Evolutionary conservation across 1,140 invertebrate genomes (phyloP).

Genomic region (Atopsyche davidsoni): DNA sequence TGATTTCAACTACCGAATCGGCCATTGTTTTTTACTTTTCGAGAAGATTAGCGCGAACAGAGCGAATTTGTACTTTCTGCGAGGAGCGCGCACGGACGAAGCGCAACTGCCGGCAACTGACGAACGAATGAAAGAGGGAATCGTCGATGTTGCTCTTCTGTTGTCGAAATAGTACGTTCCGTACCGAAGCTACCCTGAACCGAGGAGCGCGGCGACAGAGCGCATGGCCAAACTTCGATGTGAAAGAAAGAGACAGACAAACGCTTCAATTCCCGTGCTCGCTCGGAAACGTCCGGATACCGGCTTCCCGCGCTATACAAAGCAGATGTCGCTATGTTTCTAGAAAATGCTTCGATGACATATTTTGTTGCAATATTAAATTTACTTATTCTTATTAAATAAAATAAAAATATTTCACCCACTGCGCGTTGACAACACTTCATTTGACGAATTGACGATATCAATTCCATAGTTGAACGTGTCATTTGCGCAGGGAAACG

Average conservation of each 20-base stretch:
- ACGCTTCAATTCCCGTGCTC: constrained; percentile 19
- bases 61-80: constrained; percentile 4
- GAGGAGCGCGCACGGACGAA: constrained; percentile 17
- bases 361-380: constrained; percentile 14
- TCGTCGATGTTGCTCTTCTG: constrained; percentile 16
- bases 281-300: constrained; percentile 8
- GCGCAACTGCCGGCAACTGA: constrained; percentile 22
- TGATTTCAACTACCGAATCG: constrained; percentile 47
- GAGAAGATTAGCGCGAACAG: constrained; percentile 22
- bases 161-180: constrained; percentile 13
- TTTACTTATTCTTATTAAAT: too few species aligned
- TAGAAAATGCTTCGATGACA: constrained; percentile 30
- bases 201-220: background rate
- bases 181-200: constrained; percentile 4
- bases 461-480: too few species aligned
- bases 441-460: too few species aligned
- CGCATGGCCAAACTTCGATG: constrained; percentile 2
- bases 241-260: constrained; percentile 26
- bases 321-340: constrained; percentile 28
- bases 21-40: constrained; percentile 39
- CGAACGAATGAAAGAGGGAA: constrained; percentile 25
- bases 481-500: too few species aligned
- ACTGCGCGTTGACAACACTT: too few species aligned
- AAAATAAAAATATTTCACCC: too few species aligned
- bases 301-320: constrained; percentile 25